These are phyloP conservation scores for Bombus superbus DNA, from an alignment of 1,140 invertebrate species.

Conservation along the genomic window DNA sequence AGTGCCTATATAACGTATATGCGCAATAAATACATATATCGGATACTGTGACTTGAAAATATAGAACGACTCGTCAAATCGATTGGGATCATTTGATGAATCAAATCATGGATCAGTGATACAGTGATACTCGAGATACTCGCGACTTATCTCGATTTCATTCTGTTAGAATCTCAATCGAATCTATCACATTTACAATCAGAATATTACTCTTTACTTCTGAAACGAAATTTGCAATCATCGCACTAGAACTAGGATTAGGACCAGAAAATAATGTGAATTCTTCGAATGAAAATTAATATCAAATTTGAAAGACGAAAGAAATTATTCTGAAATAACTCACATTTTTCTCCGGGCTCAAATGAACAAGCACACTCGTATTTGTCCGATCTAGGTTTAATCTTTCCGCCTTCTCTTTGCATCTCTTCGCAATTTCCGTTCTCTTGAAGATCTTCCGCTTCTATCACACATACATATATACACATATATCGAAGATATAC, in stretches of 20 bases:
- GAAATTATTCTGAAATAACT: not conserved
- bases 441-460: not conserved
- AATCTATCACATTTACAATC: not conserved
- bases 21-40: slow-evolving; percentile 64
- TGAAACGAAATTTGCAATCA: not conserved
- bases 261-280: not conserved
- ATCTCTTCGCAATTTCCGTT: not conserved
- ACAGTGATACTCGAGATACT: not conserved
- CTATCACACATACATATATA: not conserved
- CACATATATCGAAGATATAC: not conserved
- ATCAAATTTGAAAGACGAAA: not conserved
- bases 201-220: not conserved
- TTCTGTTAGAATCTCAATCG: not conserved
- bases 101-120: not conserved
- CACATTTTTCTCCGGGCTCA: not conserved
- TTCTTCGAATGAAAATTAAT: not conserved
- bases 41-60: not conserved
- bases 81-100: not conserved
- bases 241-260: not conserved
- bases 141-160: not conserved
- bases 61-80: not conserved
- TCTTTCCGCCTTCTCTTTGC: not conserved
- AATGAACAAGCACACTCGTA: not conserved
- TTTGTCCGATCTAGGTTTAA: not conserved
- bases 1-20: slow-evolving; percentile 75